phyloP scores from a whole-genome alignment of 1,140 invertebrate species.

The Lithobius niger region DNA sequence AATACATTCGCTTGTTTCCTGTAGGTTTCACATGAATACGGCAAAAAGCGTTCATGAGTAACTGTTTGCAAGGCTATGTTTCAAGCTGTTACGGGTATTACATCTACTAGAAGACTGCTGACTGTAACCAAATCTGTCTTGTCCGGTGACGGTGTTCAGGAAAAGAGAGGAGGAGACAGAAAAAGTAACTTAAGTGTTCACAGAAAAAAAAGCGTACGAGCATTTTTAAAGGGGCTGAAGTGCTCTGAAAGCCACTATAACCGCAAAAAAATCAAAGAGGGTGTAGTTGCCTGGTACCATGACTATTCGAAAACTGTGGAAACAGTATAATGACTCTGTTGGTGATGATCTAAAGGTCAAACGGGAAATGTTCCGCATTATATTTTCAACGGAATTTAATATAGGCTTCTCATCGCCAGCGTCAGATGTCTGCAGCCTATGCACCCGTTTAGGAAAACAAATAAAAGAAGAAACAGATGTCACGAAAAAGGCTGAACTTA shows the following conservation, averaged over 20 bases:
- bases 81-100: too few relatives aligned
- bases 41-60: too few relatives aligned
- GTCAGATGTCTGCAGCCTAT: constrained; percentile 20
- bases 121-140: too few relatives aligned
- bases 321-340: constrained; percentile 7
- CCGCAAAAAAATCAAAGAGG: constrained; percentile 8
- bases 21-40: too few relatives aligned
- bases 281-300: constrained; percentile 13
- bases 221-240: constrained; percentile 11
- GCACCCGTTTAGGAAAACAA: constrained; percentile 12
- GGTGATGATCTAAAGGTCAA: constrained; percentile 14
- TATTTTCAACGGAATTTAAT: constrained; percentile 17
- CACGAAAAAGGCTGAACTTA: constrained; percentile 13
- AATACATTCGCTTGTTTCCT: too few relatives aligned
- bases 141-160: too few relatives aligned
- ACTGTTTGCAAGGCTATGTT: too few relatives aligned
- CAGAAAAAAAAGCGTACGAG: neutral
- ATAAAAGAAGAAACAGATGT: constrained; percentile 16
- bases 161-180: constrained; percentile 1
- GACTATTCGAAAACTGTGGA: constrained; percentile 12
- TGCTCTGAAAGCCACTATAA: constrained; percentile 14
- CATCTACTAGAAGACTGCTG: too few relatives aligned
- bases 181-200: neutral
- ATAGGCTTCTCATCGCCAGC: constrained; percentile 17
- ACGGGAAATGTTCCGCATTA: constrained; percentile 15